These are phyloP conservation scores for Nymphicus hollandicus DNA, from an alignment of 2,113 vertebrate genomes.

Conservation along the genomic window DNA sequence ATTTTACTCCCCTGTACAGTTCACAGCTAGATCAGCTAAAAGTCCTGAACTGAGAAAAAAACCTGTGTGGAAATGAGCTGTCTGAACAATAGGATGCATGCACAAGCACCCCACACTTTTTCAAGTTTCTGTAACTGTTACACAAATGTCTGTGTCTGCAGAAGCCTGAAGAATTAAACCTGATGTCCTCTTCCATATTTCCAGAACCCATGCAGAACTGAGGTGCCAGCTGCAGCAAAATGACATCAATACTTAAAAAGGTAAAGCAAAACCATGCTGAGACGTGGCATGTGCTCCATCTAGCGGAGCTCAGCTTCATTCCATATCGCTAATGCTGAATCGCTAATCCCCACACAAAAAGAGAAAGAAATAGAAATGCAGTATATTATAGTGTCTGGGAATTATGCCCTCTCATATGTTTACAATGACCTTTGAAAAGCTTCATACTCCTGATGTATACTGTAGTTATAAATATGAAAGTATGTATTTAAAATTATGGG, in stretches of 20 bases:
- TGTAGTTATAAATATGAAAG: not conserved
- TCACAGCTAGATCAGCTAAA: not conserved
- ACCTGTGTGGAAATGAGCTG: not conserved
- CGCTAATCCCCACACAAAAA: not conserved
- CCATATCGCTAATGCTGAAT: fast-evolving
- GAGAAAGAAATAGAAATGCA: not conserved
- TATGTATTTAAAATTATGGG: not conserved
- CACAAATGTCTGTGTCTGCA: not conserved
- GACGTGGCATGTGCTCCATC: constrained; percentile 11
- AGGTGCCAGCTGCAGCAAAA: not conserved
- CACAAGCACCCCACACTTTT: not conserved
- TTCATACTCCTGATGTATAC: not conserved
- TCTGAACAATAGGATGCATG: not conserved
- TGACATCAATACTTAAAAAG: fast-evolving
- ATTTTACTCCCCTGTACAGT: not conserved
- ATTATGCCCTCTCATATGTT: fast-evolving
- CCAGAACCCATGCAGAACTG: not conserved
- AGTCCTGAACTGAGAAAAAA: not conserved
- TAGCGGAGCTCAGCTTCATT: not conserved
- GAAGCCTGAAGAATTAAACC: not conserved
- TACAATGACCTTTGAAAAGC: not conserved
- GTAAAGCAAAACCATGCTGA: not conserved
- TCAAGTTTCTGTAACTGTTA: not conserved
- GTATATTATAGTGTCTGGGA: not conserved
- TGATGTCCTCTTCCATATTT: not conserved